phyloP scores from a whole-genome alignment of 2,797 vertebrate species.

The Silurus aristotelis region DNA sequence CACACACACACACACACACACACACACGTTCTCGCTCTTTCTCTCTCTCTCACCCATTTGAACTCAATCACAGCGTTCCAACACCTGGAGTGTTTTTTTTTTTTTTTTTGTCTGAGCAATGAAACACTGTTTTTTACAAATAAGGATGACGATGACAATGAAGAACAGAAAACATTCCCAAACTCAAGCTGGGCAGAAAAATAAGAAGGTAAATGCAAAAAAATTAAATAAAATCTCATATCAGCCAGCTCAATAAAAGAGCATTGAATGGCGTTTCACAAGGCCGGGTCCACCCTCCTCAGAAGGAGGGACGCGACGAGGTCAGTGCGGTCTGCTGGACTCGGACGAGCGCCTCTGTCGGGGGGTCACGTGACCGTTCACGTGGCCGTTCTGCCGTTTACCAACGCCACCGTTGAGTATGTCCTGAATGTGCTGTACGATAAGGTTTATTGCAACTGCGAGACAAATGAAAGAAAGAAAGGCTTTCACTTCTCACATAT shows the following conservation, averaged over 20 bases:
- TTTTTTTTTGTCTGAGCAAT: background rate
- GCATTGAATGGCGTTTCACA: slow-evolving; percentile 69
- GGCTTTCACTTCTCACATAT: too few species aligned
- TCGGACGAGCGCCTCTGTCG: slow-evolving; percentile 86
- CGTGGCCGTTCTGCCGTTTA: slow-evolving; percentile 88
- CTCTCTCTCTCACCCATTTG: background rate
- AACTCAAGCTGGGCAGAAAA: slow-evolving; percentile 39
- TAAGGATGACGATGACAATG: background rate
- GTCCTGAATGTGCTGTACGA: slow-evolving; percentile 98
- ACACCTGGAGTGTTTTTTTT: slow-evolving; percentile 11
- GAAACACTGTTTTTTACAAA: slow-evolving; percentile 11
- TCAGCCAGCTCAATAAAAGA: slow-evolving; percentile 65
- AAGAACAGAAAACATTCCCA: slow-evolving; percentile 47
- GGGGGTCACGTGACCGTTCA: slow-evolving; percentile 81
- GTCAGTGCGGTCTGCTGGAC: slow-evolving; percentile 96
- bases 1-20: background rate
- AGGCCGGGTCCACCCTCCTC: slow-evolving; percentile 57
- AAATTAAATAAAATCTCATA: slow-evolving; percentile 59
- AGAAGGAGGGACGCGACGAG: slow-evolving; percentile 57
- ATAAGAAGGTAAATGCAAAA: slow-evolving; percentile 60
- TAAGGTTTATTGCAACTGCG: slow-evolving; percentile 97
- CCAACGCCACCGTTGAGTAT: slow-evolving; percentile 89
- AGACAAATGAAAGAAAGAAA: background rate
- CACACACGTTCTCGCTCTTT: background rate
- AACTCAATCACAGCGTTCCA: background rate